phyloP scores from a whole-genome alignment of 1,140 invertebrate genomes.

The Papilio xuthus region DNA sequence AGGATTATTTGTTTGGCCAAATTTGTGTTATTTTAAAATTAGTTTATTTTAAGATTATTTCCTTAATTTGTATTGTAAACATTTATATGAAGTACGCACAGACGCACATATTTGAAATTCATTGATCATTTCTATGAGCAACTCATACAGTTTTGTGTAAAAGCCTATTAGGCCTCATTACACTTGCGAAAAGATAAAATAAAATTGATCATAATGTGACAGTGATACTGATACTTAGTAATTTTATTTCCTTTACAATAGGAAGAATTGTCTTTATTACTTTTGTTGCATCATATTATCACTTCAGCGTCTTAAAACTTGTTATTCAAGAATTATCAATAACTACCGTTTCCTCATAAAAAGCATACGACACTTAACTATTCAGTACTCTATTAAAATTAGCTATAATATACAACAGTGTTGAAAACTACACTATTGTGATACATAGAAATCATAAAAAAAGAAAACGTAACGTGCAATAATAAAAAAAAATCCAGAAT shows the following conservation, averaged over 20 bases:
- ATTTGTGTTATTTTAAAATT: too few species aligned
- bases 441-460: neutral
- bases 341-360: neutral
- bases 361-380: neutral
- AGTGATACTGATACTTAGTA: neutral
- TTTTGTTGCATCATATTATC: conserved; percentile 11
- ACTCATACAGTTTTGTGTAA: too few species aligned
- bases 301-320: neutral
- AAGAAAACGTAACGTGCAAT: neutral
- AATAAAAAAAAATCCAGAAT: neutral
- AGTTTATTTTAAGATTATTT: too few species aligned
- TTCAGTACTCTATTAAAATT: neutral
- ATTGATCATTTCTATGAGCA: too few species aligned
- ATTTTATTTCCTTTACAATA: neutral
- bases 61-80: too few species aligned
- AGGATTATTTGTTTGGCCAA: too few species aligned
- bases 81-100: too few species aligned
- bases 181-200: neutral
- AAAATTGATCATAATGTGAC: neutral
- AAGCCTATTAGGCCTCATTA: neutral
- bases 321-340: conserved; percentile 7
- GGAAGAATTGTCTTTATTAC: neutral
- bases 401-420: neutral
- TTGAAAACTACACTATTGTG: neutral
- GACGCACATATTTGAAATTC: too few species aligned